A percentile compares a stretch with the other conserved stretches of the same genome.
phyloP scores from a whole-genome alignment of 2,888 invertebrate genomes.

The Neoitamus cyanurus region DNA sequence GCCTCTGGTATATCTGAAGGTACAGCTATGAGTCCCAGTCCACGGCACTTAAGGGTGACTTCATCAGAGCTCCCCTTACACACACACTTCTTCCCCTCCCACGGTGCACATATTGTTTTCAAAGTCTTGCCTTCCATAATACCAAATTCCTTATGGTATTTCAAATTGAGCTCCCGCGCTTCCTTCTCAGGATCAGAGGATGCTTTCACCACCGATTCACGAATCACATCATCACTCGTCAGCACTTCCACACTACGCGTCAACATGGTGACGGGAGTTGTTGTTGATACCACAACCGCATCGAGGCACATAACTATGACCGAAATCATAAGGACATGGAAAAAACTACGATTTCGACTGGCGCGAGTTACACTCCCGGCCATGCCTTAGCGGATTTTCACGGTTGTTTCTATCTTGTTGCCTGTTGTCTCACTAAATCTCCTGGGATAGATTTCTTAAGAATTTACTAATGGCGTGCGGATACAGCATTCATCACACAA shows the following conservation, averaged over 20 bases:
- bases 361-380: conserved; percentile 58
- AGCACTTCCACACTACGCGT: conserved; percentile 54
- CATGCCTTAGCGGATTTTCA: conserved; percentile 54
- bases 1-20: conserved; percentile 63
- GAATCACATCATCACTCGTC: conserved; percentile 51
- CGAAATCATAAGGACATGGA: conserved; percentile 53
- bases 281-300: conserved; percentile 1
- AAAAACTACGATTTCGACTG: conserved; percentile 42
- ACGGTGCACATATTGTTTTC: conserved; percentile 61
- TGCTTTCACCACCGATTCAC: conserved; percentile 64
- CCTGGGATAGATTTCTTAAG: not conserved
- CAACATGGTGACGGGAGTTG: conserved; percentile 50
- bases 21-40: conserved; percentile 62
- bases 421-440: too few relatives aligned
- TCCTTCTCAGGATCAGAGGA: conserved; percentile 64
- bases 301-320: conserved; percentile 55
- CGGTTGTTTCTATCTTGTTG: not conserved
- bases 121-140: conserved; percentile 56
- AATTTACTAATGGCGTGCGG: not conserved
- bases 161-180: conserved; percentile 64
- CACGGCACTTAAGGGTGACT: conserved; percentile 62
- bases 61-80: conserved; percentile 62
- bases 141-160: conserved; percentile 57
- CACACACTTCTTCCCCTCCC: conserved; percentile 63
- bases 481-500: not conserved